Base-by-base conservation (phyloP, 2,797 vertebrate genomes). In the Melanotaenia pygmaea region DNA sequence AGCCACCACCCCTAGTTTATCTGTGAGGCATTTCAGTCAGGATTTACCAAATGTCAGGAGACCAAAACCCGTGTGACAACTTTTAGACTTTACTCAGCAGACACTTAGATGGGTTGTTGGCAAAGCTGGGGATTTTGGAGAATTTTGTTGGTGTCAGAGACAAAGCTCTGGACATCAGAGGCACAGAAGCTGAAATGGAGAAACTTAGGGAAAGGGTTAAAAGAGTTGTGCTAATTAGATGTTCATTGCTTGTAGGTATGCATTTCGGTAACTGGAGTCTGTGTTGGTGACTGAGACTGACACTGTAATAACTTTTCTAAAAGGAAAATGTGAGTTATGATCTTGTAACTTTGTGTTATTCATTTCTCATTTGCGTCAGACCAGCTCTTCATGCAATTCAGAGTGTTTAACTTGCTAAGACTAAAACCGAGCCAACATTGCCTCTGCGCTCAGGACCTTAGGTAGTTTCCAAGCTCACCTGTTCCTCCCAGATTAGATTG, bases 31-130 rank as follows among this genome's bases (percentile, higher is more conserved):
- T 87, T 83, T 85, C 71, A 86, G 74, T 77, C 60, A 59, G 77
- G 67, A 78, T 85, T 86, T 74, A 70, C 61, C 70, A 81, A 82
- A 80, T 84, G 77, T 85, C 83, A 87, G 69, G 72, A 78, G 77
- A 84, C 66, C 70, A 70, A 74, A 85, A 79, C 81, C 64, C 60
- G 56, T 60, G 74, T 80, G 83, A 85, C 82, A 86, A 82, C 68
- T 30, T 30, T 67, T 57, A 83, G 74, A 74, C 78, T 84, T 74
- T 45, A 72, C 60, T 63, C 54, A 40, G 73, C 28, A 1, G 80
- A 59, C 4, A 4, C 53, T 43, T 77, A 62, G 73, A 75, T 82
- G 59, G 81, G 75, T 82, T 22, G 5, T 14, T 47, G 54, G 72
- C 16, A 75, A 72, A 85, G 47, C 60, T 16, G 40, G 20, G 35